Evolutionary conservation across 2,888 invertebrate species (phyloP).

Genomic region (Stomorhina lunata): DNA sequence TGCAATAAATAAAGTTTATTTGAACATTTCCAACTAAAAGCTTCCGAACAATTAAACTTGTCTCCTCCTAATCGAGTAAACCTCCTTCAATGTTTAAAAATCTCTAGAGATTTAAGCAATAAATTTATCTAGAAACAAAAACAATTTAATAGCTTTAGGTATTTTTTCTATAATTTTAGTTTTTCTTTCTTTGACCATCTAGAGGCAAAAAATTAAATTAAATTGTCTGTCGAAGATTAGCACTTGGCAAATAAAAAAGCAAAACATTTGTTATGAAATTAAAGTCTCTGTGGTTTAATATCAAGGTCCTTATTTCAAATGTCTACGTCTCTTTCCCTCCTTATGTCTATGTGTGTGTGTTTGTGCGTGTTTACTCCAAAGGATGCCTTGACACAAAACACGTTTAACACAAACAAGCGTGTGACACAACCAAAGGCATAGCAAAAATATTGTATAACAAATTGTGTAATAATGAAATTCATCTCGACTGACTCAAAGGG

Average conservation of each 20-base stretch:
- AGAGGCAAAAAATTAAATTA: conserved; percentile 9
- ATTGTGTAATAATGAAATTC: neutral
- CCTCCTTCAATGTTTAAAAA: neutral
- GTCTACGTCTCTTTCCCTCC: neutral
- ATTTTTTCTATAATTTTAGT: neutral
- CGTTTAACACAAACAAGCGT: conserved; percentile 19
- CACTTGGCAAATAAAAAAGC: conserved; percentile 14
- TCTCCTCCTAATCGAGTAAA: neutral
- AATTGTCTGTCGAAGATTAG: conserved; percentile 53
- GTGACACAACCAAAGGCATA: conserved; percentile 15
- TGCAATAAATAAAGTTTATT: neutral
- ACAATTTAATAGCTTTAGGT: conserved; percentile 14
- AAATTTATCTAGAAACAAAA: neutral
- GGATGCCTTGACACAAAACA: conserved; percentile 37
- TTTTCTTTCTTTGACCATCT: neutral
- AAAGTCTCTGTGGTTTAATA: conserved; percentile 36
- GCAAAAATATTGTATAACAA: conserved; percentile 20
- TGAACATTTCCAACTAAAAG: neutral
- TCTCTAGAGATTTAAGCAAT: conserved; percentile 9
- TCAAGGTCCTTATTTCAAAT: conserved; percentile 42
- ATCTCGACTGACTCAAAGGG: neutral
- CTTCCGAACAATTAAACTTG: neutral
- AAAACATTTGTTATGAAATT: conserved; percentile 29
- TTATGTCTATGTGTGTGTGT: neutral
- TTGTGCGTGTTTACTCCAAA: neutral